phyloP scores from a whole-genome alignment of 2,888 invertebrate genomes.

The Cataglyphis cursor region DNA sequence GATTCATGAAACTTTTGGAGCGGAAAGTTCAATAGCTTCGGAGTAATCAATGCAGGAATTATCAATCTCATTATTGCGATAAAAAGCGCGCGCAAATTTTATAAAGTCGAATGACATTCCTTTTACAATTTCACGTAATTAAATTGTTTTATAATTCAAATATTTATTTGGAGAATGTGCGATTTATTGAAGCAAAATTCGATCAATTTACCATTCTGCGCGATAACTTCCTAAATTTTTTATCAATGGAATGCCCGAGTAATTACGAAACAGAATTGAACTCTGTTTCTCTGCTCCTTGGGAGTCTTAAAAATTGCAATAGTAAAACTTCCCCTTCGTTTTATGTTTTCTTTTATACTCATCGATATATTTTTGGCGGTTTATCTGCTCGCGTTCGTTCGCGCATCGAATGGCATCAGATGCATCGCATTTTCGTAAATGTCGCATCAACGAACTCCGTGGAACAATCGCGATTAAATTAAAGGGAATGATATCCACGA shows the following conservation, averaged over 20 bases:
- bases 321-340: not conserved
- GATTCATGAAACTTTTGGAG: not conserved
- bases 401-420: not conserved
- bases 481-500: conserved; percentile 41
- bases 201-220: not conserved
- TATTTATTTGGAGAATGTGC: not conserved
- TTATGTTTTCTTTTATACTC: not conserved
- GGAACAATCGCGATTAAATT: conserved; percentile 44
- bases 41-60: not conserved
- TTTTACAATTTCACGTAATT: conserved; percentile 8
- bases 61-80: not conserved
- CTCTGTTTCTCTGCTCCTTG: not conserved
- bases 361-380: not conserved
- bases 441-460: conserved; percentile 7
- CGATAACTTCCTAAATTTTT: conserved; percentile 14
- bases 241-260: not conserved
- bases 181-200: not conserved
- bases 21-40: not conserved
- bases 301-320: not conserved
- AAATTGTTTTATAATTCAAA: not conserved
- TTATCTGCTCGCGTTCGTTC: not conserved
- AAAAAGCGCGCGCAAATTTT: not conserved
- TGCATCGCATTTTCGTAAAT: conserved; percentile 17
- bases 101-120: not conserved
- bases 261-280: not conserved